Evolutionary conservation across 2,797 vertebrate genomes (phyloP), one percentile per base, ranked within the genome.

Genomic region (Poeciliopsis paucimaculata): DNA sequence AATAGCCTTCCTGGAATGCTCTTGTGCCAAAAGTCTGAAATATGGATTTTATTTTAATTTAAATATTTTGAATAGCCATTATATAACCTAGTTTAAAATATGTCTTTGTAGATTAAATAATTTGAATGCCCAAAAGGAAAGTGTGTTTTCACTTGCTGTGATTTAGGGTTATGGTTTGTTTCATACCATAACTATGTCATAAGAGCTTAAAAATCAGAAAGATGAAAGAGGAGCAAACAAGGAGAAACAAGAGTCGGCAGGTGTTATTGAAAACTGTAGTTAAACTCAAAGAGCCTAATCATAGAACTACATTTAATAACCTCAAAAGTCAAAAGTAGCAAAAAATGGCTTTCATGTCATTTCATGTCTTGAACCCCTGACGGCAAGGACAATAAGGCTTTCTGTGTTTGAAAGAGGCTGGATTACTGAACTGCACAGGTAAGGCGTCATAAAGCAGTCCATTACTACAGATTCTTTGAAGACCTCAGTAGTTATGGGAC

Each of bases 11-110:
- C 28, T 77, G 45, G 46, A 74, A 83, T 77, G 20, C 47, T 46
- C 82, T 72, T 86, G 62, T 75, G 47, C 53, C 75, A 74, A 79
- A 76, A 77, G 71, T 18, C 79, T 84, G 74, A 76, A 55, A 57
- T 73, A 66, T 73, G 13, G 64, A 10, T 82, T 66, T 18, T 64
- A 76, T 76, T 83, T 76, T 74, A 53, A 76, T 77, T 3, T 0
- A 70, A 77, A 60, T 77, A 39, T 73, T 74, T 57, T 76, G 66
- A 34, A 66, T 16, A 66, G 11, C 18, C 18, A 23, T 26, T 41
- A 23, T 5, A 10, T 68, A 12, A 70, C 5, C 13, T 26, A 43
- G 10, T 70, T 70, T 68, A 11, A 70, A 26, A 26, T 43, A 13
- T 70, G 23, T 12, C 36, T 41, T 6, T 6, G 5, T 41, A 70